These are phyloP conservation scores for Periophthalmus modestus DNA, from an alignment of 2,113 vertebrate species.

Conservation along the genomic window DNA sequence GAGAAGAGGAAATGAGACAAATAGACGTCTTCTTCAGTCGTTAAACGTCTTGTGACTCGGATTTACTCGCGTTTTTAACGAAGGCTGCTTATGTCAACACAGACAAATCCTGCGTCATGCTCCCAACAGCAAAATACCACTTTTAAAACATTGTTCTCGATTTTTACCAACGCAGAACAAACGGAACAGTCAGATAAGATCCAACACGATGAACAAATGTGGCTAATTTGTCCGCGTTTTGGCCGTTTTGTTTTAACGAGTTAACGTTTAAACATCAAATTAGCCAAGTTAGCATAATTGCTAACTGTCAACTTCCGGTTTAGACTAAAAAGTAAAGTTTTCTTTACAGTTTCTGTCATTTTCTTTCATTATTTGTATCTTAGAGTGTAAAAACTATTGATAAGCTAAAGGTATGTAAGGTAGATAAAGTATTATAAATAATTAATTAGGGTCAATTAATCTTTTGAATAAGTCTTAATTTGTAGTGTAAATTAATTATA, in stretches of 20 bases:
- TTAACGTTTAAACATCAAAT: not conserved
- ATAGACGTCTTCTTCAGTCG: not conserved
- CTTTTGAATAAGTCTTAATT: not conserved
- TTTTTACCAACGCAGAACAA: not conserved
- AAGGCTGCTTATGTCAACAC: conserved; percentile 49
- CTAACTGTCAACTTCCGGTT: conserved; percentile 6
- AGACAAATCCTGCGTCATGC: conserved; percentile 45
- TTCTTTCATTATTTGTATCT: not conserved
- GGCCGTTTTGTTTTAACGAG: conserved; percentile 6
- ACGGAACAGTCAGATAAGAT: rapidly evolving
- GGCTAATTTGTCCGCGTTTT: not conserved
- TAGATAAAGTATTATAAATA: not conserved
- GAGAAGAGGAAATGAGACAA: not conserved
- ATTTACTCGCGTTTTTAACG: conserved; percentile 32
- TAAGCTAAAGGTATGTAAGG: not conserved
- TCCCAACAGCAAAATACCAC: not conserved
- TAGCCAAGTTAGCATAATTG: not conserved
- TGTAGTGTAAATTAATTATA: not conserved
- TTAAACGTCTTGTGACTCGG: conserved; percentile 61
- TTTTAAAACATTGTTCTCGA: not conserved
- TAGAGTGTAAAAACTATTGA: not conserved
- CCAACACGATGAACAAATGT: rapidly evolving
- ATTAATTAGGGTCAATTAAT: not conserved
- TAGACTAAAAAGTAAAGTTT: not conserved
- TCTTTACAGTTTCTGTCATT: not conserved